Evolutionary conservation across 2,797 vertebrate genomes (phyloP).

Genomic region (Enteromius mattozi): DNA sequence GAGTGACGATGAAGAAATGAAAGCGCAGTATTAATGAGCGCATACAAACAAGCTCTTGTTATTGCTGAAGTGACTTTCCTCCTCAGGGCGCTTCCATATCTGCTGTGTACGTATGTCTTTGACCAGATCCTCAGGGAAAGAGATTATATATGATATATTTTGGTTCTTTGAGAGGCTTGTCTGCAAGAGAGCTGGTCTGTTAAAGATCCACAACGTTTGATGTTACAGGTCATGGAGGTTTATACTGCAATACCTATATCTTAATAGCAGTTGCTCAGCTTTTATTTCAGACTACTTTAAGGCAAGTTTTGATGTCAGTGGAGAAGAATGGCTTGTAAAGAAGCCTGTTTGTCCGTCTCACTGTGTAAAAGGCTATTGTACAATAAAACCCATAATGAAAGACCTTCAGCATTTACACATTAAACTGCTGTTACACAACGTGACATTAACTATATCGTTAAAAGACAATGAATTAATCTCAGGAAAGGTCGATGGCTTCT

Average conservation of each 20-base stretch:
- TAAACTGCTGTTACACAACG: constrained; percentile 60
- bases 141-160: not conserved
- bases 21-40: constrained; percentile 10
- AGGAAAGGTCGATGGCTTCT: constrained; percentile 54
- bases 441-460: constrained; percentile 66
- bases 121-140: not conserved
- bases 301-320: not conserved
- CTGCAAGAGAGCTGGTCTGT: not conserved
- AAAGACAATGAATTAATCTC: constrained; percentile 50
- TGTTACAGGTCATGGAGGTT: not conserved
- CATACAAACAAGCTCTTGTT: not conserved
- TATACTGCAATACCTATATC: not conserved
- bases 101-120: not conserved
- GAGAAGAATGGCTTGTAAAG: not conserved
- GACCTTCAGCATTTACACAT: constrained; percentile 10
- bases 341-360: constrained; percentile 9
- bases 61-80: not conserved
- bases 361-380: constrained; percentile 2
- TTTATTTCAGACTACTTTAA: not conserved
- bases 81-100: too few relatives aligned
- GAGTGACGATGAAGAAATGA: constrained; percentile 62
- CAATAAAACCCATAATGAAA: constrained; percentile 13
- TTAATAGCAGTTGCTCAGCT: not conserved
- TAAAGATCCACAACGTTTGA: not conserved
- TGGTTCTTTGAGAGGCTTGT: not conserved